Conservation (phyloP, 2,888 invertebrate species). For the Prosopocoilus inquinatus region DNA sequence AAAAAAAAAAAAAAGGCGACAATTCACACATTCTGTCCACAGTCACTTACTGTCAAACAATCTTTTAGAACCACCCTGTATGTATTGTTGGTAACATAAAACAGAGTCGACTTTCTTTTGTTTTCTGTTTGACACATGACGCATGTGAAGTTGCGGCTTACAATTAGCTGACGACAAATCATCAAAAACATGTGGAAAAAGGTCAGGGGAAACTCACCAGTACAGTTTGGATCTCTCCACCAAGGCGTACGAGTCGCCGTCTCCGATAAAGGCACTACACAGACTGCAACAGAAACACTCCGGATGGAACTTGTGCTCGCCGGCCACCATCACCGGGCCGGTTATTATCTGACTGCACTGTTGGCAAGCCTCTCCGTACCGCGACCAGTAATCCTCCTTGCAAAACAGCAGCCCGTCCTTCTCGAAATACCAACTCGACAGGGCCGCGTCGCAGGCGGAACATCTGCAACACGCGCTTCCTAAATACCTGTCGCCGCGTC, state of each 20-base stretch:
- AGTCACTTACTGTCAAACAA: no score
- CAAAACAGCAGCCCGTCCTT: constrained; percentile 87
- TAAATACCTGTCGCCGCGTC: no score
- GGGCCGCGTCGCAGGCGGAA: constrained; percentile 81
- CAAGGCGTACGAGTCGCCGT: constrained; percentile 88
- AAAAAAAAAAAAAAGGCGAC: no score
- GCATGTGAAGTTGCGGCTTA: no score
- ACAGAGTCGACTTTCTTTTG: no score
- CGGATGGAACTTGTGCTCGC: constrained; percentile 93
- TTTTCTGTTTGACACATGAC: no score
- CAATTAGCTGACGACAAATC: constrained; percentile 3
- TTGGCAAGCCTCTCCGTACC: constrained; percentile 86
- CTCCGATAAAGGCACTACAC: constrained; percentile 83
- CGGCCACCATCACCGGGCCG: constrained; percentile 93
- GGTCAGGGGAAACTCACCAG: constrained; percentile 58
- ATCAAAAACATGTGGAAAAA: no score
- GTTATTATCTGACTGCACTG: constrained; percentile 77
- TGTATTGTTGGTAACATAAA: no score
- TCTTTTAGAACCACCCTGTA: no score
- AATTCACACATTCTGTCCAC: no score
- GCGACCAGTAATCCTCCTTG: constrained; percentile 83
- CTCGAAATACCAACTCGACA: constrained; percentile 92
- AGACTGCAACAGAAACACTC: constrained; percentile 89
- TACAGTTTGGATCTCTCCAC: constrained; percentile 88
- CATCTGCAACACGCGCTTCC: constrained; percentile 61